A percentile compares a stretch with the other conserved stretches of the same genome.
These are phyloP conservation scores for Peromyscus leucopus DNA, from an alignment of 2,113 vertebrate species.

Conservation along the genomic window DNA sequence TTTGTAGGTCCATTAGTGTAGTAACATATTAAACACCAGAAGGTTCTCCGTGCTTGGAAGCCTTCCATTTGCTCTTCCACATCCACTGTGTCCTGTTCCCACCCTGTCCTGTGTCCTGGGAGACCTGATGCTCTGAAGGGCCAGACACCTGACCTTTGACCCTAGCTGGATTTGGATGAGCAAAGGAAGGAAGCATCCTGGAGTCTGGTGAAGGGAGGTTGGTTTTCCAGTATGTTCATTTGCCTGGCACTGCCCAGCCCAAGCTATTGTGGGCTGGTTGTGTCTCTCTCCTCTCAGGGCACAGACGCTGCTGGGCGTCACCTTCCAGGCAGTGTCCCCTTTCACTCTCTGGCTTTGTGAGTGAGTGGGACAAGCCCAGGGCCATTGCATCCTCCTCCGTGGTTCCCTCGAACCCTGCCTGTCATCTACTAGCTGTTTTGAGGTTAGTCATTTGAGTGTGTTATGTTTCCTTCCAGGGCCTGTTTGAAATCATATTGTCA, in stretches of 20 bases:
- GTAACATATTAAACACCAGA: background rate
- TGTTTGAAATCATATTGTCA: background rate
- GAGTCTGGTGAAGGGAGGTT: background rate
- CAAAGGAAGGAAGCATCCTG: background rate
- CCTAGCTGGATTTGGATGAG: background rate
- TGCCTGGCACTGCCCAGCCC: background rate
- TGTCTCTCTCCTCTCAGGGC: background rate
- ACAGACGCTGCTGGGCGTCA: background rate
- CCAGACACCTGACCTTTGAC: background rate
- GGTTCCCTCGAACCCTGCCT: background rate
- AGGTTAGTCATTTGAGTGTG: background rate
- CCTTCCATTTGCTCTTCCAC: background rate
- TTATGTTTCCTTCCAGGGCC: background rate
- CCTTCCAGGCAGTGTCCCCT: background rate
- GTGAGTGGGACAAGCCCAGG: background rate
- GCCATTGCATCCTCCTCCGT: background rate
- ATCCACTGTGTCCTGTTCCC: rapidly evolving
- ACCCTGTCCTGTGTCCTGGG: background rate
- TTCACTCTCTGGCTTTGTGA: background rate
- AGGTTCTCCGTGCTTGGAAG: background rate
- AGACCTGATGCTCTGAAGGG: background rate
- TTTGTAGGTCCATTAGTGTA: background rate
- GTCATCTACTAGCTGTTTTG: background rate
- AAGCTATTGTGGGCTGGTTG: background rate
- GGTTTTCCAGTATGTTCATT: background rate